Evolutionary conservation across 2,113 vertebrate genomes (phyloP), one percentile per base, ranked within the genome.

Genomic region (Bostrychus sinensis): DNA sequence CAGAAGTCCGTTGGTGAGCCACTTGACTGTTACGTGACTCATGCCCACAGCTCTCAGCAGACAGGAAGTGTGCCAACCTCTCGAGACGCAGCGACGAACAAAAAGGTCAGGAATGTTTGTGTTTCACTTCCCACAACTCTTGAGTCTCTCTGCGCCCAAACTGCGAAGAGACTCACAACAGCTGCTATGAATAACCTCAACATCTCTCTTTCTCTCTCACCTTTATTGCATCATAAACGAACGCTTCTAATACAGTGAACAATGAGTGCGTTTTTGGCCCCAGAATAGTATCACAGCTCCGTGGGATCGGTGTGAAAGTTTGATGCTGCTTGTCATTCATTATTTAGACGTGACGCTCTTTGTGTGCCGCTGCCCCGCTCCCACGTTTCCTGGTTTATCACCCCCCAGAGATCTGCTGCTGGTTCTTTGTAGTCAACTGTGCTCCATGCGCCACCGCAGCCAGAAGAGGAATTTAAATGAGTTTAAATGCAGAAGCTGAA

Each of bases 91-190:
- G 75, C 62, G 55, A 22, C 36, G 39, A 56, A 51, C 43, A 45
- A 73, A 72, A 79, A 80, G 78, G 77, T 82, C 66, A 74, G 62
- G 70, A 20, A 38, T 71, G 79, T 82, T 86, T 79, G 34, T 19
- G 53, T 73, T 71, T 73, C 70, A 68, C 79, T 68, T 84, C 59
- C 70, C 69, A 80, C 56, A 26, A 37, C 38, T 62, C 56, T 1
- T 61, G 61, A 70, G 64, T 14, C 23, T 58, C 63, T 66, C 70
- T 45, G 36, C 13, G 48, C 36, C 56, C 22, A 72, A 55, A 66
- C 41, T 72, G 67, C 54, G 38, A 82, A 75, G 63, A 16, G 48
- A 42, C 70, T 65, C 53, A 11, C 66, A 56, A 72, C 62, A 12
- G 68, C 62, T 79, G 54, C 25, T 45, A 14, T 48, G 34, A 68